Conservation (phyloP, 37 sponge, comb jelly and placozoan genomes). For the Cliona cf. orientalis region DNA sequence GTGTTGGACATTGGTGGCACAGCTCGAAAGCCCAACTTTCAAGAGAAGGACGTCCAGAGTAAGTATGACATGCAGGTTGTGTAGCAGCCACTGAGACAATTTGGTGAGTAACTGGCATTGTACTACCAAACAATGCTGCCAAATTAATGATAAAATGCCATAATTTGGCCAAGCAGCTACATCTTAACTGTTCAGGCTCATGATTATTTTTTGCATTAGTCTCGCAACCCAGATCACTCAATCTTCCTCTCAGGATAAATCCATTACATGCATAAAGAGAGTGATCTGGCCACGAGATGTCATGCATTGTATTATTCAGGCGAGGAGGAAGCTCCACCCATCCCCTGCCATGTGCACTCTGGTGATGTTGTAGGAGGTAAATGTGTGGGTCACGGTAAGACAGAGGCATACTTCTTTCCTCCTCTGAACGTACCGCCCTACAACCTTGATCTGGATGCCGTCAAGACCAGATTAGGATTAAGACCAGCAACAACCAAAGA, state of each 20-base stretch:
- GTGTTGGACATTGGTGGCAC: conserved; percentile 88
- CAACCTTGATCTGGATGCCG: conserved; percentile 57
- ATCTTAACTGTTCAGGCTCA: too few species aligned
- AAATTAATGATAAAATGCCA: too few species aligned
- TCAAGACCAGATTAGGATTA: conserved; percentile 78
- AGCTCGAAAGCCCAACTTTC: conserved; percentile 24
- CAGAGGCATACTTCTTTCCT: conserved; percentile 93
- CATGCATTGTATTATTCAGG: too few species aligned
- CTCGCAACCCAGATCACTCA: too few species aligned
- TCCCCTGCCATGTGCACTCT: conserved; percentile 91
- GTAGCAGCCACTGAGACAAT: not conserved
- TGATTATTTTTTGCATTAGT: too few species aligned
- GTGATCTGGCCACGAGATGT: not conserved
- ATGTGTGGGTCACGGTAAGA: conserved; percentile 80
- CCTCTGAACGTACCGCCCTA: conserved; percentile 86
- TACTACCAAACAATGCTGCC: too few species aligned
- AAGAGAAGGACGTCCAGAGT: not conserved
- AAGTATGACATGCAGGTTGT: not conserved
- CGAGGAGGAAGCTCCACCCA: conserved; percentile 94
- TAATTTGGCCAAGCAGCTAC: too few species aligned
- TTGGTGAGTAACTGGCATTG: not conserved
- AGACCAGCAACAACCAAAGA: conserved; percentile 48
- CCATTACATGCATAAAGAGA: too few species aligned
- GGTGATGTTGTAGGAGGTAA: conserved; percentile 73
- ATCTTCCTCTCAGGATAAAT: too few species aligned